Base-by-base conservation (phyloP, 1,140 invertebrate genomes). In the Pseudomyrmex sp. region DNA sequence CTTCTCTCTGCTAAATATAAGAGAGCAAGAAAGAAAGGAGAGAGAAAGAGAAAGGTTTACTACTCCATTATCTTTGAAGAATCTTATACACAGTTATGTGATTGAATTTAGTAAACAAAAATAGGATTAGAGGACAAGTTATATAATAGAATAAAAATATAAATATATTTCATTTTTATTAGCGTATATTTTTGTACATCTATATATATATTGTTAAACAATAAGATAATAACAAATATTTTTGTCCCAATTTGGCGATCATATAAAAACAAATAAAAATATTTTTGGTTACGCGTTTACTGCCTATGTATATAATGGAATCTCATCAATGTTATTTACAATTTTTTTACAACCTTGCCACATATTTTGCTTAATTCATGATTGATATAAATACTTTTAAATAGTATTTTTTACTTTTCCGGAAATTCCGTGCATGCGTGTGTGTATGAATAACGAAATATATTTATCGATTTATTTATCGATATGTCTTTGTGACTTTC, bases 311-410 rank as follows among this genome's bases (percentile, higher is more conserved):
- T 54, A 82, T 75, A 88, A 89, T 86, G 84, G 73, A 85, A 77
- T 76, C 35, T 82, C 68, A 82, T 73, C 84, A 72, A 89, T 46
- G 7, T 80, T 93, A 93, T 93, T 91, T 93, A 93, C 91, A 93
- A 87, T 89, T 85, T 93, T 91, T 92, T 88, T 92, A 93, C 89
- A 93, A 87, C 59, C 8, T 76, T 82, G 2, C 48, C 18, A 26
- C 7, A 35, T 7, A 7, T 58, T 79, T 46, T n/a, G 26, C 9
- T n/a, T 48, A 48, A 58, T 46, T 69, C 26, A 35, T 23, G 66
- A 18, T 44, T 20, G 4, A 70, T 76, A 20, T 46, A 50, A 13
- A 58, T 75, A 59, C 1, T 2, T 79, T 58, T n/a, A 12, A 77
- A 56, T 12, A 50, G 10, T 35, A 66, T 79, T n/a, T 59, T 46